Conservation (phyloP, 2,113 vertebrate genomes). For the Ceuthmochares aereus region DNA sequence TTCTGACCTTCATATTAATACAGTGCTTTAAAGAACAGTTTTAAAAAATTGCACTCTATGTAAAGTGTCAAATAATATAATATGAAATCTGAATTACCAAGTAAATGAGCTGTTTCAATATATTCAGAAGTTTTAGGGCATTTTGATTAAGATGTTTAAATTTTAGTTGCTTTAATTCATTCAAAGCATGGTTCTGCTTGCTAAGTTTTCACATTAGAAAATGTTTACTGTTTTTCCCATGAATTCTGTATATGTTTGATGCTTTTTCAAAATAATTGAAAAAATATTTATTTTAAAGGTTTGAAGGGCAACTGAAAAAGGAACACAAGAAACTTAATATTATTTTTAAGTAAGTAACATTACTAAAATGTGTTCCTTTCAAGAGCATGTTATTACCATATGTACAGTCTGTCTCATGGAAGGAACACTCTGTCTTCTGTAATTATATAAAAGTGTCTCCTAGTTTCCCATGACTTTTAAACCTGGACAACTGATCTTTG, state of each 20-base stretch:
- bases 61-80: background rate
- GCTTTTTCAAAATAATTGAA: background rate
- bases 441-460: background rate
- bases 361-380: background rate
- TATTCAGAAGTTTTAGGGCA: background rate
- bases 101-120: background rate
- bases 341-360: background rate
- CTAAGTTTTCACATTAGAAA: background rate
- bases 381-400: background rate
- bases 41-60: background rate
- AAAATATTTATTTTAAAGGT: background rate
- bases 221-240: background rate
- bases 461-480: background rate
- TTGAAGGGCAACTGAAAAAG: background rate
- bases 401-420: background rate
- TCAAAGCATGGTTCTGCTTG: background rate
- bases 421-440: background rate
- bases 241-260: background rate
- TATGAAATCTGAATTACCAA: background rate
- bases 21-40: background rate
- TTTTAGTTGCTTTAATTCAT: background rate
- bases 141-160: background rate
- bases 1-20: background rate
- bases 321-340: background rate
- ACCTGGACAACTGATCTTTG: background rate